A percentile compares a stretch with the other conserved stretches of the same genome.
These are phyloP conservation scores for Zaprionus davidi DNA, from an alignment of 1,140 invertebrate genomes.

Conservation along the genomic window DNA sequence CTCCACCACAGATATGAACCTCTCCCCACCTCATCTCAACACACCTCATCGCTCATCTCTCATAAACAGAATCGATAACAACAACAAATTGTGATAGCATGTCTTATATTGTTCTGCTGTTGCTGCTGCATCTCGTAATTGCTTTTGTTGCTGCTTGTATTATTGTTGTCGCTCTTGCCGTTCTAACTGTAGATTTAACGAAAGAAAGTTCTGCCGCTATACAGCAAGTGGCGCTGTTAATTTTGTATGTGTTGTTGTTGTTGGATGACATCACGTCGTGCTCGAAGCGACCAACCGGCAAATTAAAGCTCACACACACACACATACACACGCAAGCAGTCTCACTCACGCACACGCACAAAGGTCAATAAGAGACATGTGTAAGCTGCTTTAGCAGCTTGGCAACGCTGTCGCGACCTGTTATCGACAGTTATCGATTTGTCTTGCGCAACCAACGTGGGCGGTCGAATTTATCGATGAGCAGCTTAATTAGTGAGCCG, in stretches of 20 bases:
- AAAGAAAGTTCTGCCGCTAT: conserved; percentile 66
- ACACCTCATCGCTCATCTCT: conserved; percentile 24
- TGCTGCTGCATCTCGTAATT: not conserved
- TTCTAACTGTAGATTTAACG: conserved; percentile 55
- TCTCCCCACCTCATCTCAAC: conserved; percentile 4
- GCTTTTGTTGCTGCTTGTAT: not conserved
- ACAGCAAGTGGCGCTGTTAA: conserved; percentile 41
- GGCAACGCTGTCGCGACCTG: conserved; percentile 32
- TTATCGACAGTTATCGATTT: conserved; percentile 21
- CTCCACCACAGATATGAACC: not conserved
- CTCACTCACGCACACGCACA: conserved; percentile 16
- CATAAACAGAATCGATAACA: conserved; percentile 52
- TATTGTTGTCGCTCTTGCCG: not conserved
- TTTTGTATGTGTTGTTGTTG: too few species aligned
- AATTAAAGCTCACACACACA: conserved; percentile 59
- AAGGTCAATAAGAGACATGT: conserved; percentile 53
- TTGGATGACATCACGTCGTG: conserved; percentile 65
- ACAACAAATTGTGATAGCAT: conserved; percentile 23
- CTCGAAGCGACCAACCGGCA: conserved; percentile 52
- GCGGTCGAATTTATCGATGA: conserved; percentile 20
- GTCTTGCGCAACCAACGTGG: conserved; percentile 8
- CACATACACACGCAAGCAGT: conserved; percentile 14
- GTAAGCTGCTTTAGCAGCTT: conserved; percentile 43
- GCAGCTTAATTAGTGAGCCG: conserved; percentile 32
- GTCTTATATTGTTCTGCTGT: conserved; percentile 12